phyloP scores from a whole-genome alignment of 2,797 vertebrate genomes.

The Iguana delicatissima region DNA sequence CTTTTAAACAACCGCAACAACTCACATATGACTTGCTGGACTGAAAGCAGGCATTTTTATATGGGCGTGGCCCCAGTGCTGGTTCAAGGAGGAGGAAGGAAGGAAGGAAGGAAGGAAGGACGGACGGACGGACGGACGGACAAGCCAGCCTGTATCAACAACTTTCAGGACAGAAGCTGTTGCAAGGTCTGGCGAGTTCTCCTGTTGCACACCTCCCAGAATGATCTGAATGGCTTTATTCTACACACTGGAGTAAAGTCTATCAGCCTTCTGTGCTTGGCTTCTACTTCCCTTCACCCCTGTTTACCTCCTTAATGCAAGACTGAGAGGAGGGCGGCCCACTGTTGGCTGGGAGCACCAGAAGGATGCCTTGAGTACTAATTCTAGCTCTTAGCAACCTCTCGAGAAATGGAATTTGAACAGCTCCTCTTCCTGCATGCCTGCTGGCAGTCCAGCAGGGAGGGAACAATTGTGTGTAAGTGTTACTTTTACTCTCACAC shows the following conservation, averaged over 20 bases:
- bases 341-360: not conserved
- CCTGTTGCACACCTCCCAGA: not conserved
- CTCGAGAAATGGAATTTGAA: conserved; percentile 54
- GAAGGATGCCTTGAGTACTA: conserved; percentile 12
- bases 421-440: conserved; percentile 61
- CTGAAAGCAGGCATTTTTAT: not conserved
- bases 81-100: not conserved
- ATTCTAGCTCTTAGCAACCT: conserved; percentile 50
- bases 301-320: not conserved
- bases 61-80: too few species aligned
- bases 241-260: not conserved
- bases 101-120: too few species aligned
- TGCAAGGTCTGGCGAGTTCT: not conserved
- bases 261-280: not conserved
- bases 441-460: not conserved
- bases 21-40: too few species aligned
- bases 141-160: not conserved
- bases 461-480: not conserved
- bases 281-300: not conserved
- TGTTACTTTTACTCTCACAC: not conserved
- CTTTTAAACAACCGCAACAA: not conserved
- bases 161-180: not conserved
- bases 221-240: not conserved
- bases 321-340: not conserved
- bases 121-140: too few species aligned